Base-by-base conservation (phyloP, 2,888 invertebrate genomes). In the Pycnomerus fuliginosus region DNA sequence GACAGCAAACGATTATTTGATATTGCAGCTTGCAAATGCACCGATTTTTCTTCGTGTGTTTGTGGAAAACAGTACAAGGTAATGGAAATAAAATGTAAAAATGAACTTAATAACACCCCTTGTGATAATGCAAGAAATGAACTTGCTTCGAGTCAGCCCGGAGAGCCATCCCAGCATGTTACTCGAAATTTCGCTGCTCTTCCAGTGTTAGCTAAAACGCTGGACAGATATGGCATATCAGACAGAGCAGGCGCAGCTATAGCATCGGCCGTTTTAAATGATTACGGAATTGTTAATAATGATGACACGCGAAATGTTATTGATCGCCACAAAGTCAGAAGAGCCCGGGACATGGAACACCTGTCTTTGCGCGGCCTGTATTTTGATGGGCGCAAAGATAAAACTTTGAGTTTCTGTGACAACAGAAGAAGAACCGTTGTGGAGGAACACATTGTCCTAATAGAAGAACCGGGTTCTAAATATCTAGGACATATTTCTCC, bases 231-330 rank as follows among this genome's bases (percentile, higher is more conserved):
- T 27, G 28, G 12, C 5, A 12, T 27, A 7, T 45, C 45, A 20
- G 40, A 45, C 22, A 15, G 34, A 45, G 44, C 44, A 12, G 44
- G 39, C 17, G 39, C 44, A 17, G 39, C 39, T 8, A 14, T 44
- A 33, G 44, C 44, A 5, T 44, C 39, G 22, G 32, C 44, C 20
- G 44, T 41, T 3, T 30, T 45, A 14, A 25, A 41, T 20, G 40
- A 41, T 23, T 4, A 14, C 34, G 40, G 45, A 11, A 45, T 45
- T 29, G 33, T 45, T 12, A 41, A 25, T 12, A 10, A 27, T 4
- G 28, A 27, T 7, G 28, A 27, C 28, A 20, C 4, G 5, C 4
- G 20, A 4, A 20, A 8, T 20, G 8, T 20, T 20, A 20, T 20
- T 5, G 20, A 20, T 8, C 4, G 8, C 5, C 4, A 20, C 20